A percentile compares a stretch with the other conserved stretches of the same genome.
These are phyloP conservation scores for Pachypeltis micranthus DNA, from an alignment of 1,140 invertebrate species.

Conservation along the genomic window DNA sequence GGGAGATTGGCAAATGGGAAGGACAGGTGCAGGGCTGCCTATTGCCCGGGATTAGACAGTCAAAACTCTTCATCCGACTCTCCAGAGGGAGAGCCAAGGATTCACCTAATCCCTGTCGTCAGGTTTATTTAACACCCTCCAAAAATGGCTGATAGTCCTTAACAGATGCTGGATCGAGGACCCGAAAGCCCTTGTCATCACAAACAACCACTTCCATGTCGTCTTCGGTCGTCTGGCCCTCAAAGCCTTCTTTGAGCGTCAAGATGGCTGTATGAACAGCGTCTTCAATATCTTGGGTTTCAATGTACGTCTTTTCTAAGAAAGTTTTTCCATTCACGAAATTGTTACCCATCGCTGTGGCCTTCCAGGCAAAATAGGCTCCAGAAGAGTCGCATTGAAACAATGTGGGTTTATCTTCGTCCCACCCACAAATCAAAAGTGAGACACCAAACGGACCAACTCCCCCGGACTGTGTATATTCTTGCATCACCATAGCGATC, in stretches of 20 bases:
- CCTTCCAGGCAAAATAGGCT: slow-evolving; percentile 99
- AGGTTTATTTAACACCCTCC: too few relatives aligned
- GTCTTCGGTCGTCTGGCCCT: slow-evolving; percentile 97
- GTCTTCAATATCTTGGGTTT: slow-evolving; percentile 93
- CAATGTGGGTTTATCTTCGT: slow-evolving; percentile 68
- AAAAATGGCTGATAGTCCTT: slow-evolving; percentile 98
- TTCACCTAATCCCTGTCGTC: too few relatives aligned
- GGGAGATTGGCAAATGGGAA: too few relatives aligned
- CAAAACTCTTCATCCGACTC: too few relatives aligned
- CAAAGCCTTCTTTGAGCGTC: slow-evolving; percentile 96
- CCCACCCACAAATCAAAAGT: slow-evolving; percentile 94
- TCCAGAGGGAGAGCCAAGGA: too few relatives aligned
- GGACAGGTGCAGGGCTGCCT: too few relatives aligned
- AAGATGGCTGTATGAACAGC: slow-evolving; percentile 98
- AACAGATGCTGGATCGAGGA: slow-evolving; percentile 82
- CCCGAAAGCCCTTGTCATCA: slow-evolving; percentile 79
- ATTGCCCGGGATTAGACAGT: too few relatives aligned
- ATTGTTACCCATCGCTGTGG: slow-evolving; percentile 99
- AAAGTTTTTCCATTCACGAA: slow-evolving; percentile 98
- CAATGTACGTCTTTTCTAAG: slow-evolving; percentile 95
- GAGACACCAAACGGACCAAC: slow-evolving; percentile 98
- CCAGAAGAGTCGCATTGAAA: slow-evolving; percentile 99
- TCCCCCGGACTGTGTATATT: slow-evolving; percentile 99
- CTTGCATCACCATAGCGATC: slow-evolving; percentile 97
- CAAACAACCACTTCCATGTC: slow-evolving; percentile 99